phyloP scores from a whole-genome alignment of 2,888 invertebrate species.

The Machimus rusticus region DNA sequence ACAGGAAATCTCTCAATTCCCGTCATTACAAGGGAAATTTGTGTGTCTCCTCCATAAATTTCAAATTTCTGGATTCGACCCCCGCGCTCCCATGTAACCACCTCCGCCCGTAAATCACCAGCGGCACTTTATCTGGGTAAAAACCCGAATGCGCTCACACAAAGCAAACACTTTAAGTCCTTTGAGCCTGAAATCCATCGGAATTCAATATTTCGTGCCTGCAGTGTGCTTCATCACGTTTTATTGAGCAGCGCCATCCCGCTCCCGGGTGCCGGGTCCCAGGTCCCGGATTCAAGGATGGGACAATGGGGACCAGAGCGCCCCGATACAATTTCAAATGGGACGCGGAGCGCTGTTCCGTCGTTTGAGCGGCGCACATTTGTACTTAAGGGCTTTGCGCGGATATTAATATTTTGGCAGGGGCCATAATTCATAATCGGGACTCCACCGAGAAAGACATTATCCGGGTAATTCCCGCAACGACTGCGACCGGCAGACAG shows the following conservation, averaged over 20 bases:
- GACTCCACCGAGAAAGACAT: neutral
- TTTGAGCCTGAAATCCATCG: neutral
- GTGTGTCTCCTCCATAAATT: neutral
- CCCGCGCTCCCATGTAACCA: neutral
- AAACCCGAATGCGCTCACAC: neutral
- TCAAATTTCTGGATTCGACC: neutral
- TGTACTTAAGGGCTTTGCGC: conserved; percentile 25
- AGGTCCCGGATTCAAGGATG: neutral
- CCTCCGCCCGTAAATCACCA: neutral
- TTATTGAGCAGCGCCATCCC: neutral
- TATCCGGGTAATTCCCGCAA: neutral
- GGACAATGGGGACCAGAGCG: neutral
- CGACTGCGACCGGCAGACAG: neutral
- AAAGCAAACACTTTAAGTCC: conserved; percentile 12
- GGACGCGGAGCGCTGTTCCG: neutral
- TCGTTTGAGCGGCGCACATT: neutral
- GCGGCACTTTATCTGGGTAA: neutral
- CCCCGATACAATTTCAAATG: neutral
- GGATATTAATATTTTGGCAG: conserved; percentile 28
- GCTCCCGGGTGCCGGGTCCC: neutral
- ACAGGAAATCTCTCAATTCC: neutral
- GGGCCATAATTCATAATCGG: conserved; percentile 24
- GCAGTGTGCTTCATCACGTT: conserved; percentile 17
- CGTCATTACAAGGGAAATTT: neutral
- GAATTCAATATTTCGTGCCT: conserved; percentile 9